Evolutionary conservation across 2,113 vertebrate genomes (phyloP).

Genomic region (Phylloscopus trochiloides): DNA sequence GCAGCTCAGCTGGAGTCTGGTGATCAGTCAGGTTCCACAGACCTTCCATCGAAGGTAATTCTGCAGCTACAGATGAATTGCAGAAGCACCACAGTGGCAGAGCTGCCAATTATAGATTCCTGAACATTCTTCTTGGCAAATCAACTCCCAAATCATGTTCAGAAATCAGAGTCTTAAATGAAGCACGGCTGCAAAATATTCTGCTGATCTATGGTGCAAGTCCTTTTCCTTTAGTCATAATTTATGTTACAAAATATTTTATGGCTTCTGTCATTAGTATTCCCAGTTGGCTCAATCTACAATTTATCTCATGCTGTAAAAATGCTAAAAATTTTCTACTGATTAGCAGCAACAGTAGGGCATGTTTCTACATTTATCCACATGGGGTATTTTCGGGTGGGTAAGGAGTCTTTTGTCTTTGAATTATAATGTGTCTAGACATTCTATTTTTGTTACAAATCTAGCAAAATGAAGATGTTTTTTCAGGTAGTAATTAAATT

Average conservation of each 20-base stretch:
- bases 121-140: neutral
- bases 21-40: neutral
- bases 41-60: neutral
- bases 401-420: constrained; percentile 5
- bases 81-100: neutral
- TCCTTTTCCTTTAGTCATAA: constrained; percentile 25
- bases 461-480: neutral
- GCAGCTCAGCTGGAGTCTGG: neutral
- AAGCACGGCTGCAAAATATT: constrained; percentile 1
- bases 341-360: neutral
- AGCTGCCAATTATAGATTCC: neutral
- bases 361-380: neutral
- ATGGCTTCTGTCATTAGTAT: constrained; percentile 27
- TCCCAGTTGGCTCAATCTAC: neutral
- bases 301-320: neutral
- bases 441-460: neutral
- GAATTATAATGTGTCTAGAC: constrained; percentile 8
- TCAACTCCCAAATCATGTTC: neutral
- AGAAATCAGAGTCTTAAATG: neutral
- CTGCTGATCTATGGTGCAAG: constrained; percentile 11
- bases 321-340: neutral
- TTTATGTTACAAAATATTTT: constrained; percentile 38
- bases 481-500: constrained; percentile 30
- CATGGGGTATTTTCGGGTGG: neutral
- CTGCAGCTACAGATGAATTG: neutral